phyloP scores from a whole-genome alignment of 2,888 invertebrate genomes.

The Mystacides longicornis region DNA sequence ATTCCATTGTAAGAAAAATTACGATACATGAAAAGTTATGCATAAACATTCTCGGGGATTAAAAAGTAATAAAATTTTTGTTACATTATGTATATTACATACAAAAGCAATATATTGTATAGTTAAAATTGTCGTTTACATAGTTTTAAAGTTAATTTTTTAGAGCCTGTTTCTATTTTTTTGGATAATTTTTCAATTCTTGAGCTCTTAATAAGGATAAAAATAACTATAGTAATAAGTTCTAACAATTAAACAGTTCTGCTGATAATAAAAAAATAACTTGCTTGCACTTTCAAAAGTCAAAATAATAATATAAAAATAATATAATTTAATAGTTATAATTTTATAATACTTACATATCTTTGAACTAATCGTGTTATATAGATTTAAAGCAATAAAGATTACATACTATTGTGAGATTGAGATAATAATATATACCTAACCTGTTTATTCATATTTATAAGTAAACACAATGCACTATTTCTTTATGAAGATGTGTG shows the following conservation, averaged over 20 bases:
- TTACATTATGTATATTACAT: too few relatives aligned
- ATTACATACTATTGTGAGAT: not conserved
- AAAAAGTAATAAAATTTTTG: too few relatives aligned
- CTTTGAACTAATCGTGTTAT: not conserved
- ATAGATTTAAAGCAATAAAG: not conserved
- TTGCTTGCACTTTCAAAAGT: constrained; percentile 27
- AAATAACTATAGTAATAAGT: too few relatives aligned
- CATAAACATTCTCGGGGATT: too few relatives aligned
- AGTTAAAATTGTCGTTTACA: too few relatives aligned
- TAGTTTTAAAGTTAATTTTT: too few relatives aligned
- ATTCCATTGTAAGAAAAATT: too few relatives aligned
- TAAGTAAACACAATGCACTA: not conserved
- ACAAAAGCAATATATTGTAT: too few relatives aligned
- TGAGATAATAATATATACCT: not conserved
- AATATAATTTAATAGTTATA: not conserved
- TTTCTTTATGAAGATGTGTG: not conserved
- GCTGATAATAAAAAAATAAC: constrained; percentile 7
- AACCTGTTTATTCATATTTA: not conserved
- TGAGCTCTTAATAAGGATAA: too few relatives aligned
- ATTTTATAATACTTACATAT: not conserved
- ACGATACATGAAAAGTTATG: too few relatives aligned
- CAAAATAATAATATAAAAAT: constrained; percentile 10
- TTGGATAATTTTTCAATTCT: too few relatives aligned
- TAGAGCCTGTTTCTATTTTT: too few relatives aligned
- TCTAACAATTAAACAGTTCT: not conserved